Percentiles rank a stretch among this genome's conserved stretches.
Evolutionary conservation across 35 echinoderm and acorn worm species (phyloP).

Genomic region (Amphiura filiformis): DNA sequence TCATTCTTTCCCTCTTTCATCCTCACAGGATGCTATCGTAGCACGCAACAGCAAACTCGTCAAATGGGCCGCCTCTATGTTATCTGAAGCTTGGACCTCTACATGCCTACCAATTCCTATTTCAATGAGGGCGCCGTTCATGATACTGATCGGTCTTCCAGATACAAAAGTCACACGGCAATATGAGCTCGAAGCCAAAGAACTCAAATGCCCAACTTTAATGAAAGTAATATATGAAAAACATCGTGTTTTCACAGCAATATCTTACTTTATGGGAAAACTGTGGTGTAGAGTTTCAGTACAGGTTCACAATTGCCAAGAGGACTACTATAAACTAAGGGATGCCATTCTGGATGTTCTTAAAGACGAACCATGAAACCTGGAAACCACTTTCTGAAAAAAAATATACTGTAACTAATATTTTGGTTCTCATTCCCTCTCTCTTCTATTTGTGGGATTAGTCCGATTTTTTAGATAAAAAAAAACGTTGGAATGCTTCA

Average conservation of each 20-base stretch:
- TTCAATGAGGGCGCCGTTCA: slow-evolving; percentile 63
- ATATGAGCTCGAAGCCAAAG: not conserved
- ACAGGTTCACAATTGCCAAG: slow-evolving; percentile 77
- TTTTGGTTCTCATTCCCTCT: too few relatives aligned
- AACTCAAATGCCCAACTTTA: not conserved
- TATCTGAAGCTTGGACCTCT: slow-evolving; percentile 68
- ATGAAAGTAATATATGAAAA: not conserved
- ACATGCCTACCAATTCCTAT: slow-evolving; percentile 28
- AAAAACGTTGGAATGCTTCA: too few relatives aligned
- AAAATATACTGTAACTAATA: too few relatives aligned
- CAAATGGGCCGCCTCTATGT: slow-evolving; percentile 74
- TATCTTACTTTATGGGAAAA: slow-evolving; percentile 8
- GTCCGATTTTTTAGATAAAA: too few relatives aligned
- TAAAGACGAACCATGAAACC: too few relatives aligned
- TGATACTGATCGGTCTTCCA: slow-evolving; percentile 65
- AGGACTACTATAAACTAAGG: slow-evolving; percentile 72
- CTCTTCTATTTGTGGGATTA: too few relatives aligned
- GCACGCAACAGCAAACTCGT: slow-evolving; percentile 33
- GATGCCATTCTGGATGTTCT: slow-evolving; percentile 55
- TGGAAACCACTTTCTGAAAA: too few relatives aligned
- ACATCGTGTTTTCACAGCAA: not conserved
- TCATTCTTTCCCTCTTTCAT: too few relatives aligned
- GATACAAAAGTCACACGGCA: slow-evolving; percentile 1
- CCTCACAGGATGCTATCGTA: slow-evolving; percentile 11
- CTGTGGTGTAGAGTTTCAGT: slow-evolving; percentile 60